Percentiles rank a stretch among this genome's conserved stretches.
Evolutionary conservation across 1,140 invertebrate species (phyloP).

Genomic region (Heliconius nattereri): DNA sequence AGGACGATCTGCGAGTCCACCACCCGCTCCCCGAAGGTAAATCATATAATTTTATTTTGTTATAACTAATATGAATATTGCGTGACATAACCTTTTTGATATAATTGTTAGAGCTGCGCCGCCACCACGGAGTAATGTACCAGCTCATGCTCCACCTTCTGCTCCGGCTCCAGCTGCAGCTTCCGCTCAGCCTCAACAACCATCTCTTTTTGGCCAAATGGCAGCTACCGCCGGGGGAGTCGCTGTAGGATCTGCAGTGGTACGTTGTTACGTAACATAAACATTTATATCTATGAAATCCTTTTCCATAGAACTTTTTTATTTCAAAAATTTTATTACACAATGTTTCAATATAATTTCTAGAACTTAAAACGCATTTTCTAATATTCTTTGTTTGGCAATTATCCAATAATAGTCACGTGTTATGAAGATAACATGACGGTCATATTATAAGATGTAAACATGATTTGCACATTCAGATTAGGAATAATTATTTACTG

Average conservation of each 20-base stretch:
- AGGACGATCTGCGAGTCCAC: slow-evolving; percentile 87
- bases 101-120: slow-evolving; percentile 75
- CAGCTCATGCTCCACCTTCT: slow-evolving; percentile 81
- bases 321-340: slow-evolving; percentile 17
- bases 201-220: slow-evolving; percentile 91
- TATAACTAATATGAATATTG: background rate
- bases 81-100: slow-evolving; percentile 47
- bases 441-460: slow-evolving; percentile 37
- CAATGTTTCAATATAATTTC: slow-evolving; percentile 31
- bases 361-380: slow-evolving; percentile 24
- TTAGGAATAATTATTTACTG: background rate
- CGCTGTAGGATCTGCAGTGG: slow-evolving; percentile 92
- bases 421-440: slow-evolving; percentile 54
- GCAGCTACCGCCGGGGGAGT: slow-evolving; percentile 95
- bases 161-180: slow-evolving; percentile 81
- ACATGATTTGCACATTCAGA: slow-evolving; percentile 54
- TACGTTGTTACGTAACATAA: slow-evolving; percentile 78
- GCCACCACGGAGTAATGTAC: slow-evolving; percentile 73
- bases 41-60: background rate
- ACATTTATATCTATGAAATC: background rate
- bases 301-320: background rate
- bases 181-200: slow-evolving; percentile 79
- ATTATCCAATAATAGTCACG: slow-evolving; percentile 52
- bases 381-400: slow-evolving; percentile 46
- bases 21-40: slow-evolving; percentile 83